phyloP scores from a whole-genome alignment of 1,140 invertebrate genomes.

The Drosophila neocordata region DNA sequence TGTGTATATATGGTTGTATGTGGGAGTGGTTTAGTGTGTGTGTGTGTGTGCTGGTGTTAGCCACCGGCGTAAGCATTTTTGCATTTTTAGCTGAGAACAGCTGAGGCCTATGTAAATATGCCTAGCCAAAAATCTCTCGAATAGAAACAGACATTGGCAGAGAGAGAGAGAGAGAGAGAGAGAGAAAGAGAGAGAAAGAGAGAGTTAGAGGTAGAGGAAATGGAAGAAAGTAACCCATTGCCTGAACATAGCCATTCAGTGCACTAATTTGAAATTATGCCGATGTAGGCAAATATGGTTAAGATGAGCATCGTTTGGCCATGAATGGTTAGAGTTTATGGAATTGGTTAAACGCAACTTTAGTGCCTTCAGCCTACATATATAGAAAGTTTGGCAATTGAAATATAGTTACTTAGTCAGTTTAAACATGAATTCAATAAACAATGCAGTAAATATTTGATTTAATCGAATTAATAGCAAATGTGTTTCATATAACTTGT shows the following conservation, averaged over 20 bases:
- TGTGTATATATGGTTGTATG: background rate
- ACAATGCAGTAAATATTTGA: background rate
- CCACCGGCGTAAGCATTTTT: constrained; percentile 62
- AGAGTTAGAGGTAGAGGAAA: constrained; percentile 43
- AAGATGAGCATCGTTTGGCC: background rate
- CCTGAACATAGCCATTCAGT: constrained; percentile 71
- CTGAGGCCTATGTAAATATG: constrained; percentile 66
- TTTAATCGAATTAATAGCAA: background rate
- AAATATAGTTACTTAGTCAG: constrained; percentile 5
- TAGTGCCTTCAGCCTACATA: background rate
- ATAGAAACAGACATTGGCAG: constrained; percentile 32
- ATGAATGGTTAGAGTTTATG: constrained; percentile 12
- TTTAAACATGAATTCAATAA: background rate
- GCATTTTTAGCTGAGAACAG: constrained; percentile 64
- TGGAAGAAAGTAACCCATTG: constrained; percentile 32
- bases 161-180: constrained; percentile 44
- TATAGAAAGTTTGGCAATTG: background rate
- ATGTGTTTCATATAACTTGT: too few relatives aligned
- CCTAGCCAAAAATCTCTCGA: constrained; percentile 42
- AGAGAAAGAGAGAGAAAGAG: constrained; percentile 49
- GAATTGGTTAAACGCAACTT: constrained; percentile 9
- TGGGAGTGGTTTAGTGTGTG: background rate
- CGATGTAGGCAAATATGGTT: constrained; percentile 68
- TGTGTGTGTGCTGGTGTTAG: constrained; percentile 27
- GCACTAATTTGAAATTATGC: constrained; percentile 81